Evolutionary conservation across 2,113 vertebrate genomes (phyloP), one percentile per base, ranked within the genome.

Genomic region (Upupa epops): DNA sequence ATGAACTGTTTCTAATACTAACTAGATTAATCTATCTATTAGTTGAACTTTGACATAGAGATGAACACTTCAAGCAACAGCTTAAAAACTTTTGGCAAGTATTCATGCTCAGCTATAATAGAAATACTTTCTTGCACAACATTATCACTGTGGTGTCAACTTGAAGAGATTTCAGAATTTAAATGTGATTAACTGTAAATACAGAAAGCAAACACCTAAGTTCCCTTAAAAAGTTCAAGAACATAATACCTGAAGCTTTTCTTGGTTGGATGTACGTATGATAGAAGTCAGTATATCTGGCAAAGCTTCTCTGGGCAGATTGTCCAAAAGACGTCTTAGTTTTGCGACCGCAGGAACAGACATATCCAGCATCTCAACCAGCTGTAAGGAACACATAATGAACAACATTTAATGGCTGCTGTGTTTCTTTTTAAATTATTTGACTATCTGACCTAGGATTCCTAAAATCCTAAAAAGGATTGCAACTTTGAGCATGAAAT

Each of bases 321-420:
- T 99, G 96, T 99, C 98, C 95, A 99, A 78, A 61, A 99, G 97
- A 21, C 98, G 98, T 46, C 98, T 97, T 86, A 99, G 97, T 94
- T 99, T 99, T 25, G 98, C 99, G 4, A 99, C 99, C 6, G 98
- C 99, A 25, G 99, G 99, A 49, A 99, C 98, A 0, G 99, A 99
- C 97, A 98, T 98, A 93, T 99, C 99, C 96, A 99, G 93, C 99
- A 99, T 99, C 82, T 99, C 98, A n/a, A 99, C 98, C 95, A 99
- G 92, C 98, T 98, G 34, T 9, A 92, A 60, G 42, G 14, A 40
- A 32, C 42, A 82, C 61, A 78, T 37, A 70, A 45, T 4, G 6
- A 65, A 75, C 25, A 74, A 13, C 7, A 73, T 86, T n/a, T 7
- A 14, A 58, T 2, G 25, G 17, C 9, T 42, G 18, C 55, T 70